phyloP scores from a whole-genome alignment of 2,113 vertebrate species.

The Indicator indicator region DNA sequence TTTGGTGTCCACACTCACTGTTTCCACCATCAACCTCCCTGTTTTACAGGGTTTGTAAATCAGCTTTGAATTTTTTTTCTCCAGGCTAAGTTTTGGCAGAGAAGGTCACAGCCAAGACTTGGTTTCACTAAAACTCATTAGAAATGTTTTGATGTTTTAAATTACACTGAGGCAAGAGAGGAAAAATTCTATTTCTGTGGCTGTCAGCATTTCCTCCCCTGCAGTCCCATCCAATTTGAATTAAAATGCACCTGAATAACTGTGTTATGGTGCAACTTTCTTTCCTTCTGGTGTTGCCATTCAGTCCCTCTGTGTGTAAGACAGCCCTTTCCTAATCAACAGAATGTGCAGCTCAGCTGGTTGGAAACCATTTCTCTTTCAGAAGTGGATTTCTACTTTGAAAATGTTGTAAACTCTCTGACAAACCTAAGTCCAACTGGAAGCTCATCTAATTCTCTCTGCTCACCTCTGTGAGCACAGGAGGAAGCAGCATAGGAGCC shows the following conservation, averaged over 20 bases:
- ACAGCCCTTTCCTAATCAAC: not conserved
- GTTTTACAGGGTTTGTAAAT: slow-evolving; percentile 41
- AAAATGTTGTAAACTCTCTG: not conserved
- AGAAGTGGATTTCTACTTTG: not conserved
- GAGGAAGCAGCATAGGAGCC: not conserved
- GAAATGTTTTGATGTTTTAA: slow-evolving; percentile 67
- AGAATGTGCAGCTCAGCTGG: slow-evolving; percentile 44
- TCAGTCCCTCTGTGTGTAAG: not conserved
- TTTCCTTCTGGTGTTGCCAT: slow-evolving; percentile 49
- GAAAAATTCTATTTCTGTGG: slow-evolving; percentile 48
- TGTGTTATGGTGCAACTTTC: not conserved
- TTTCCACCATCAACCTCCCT: not conserved
- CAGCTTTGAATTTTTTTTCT: slow-evolving; percentile 12
- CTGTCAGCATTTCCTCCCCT: slow-evolving; percentile 34
- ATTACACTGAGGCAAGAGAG: slow-evolving; percentile 39
- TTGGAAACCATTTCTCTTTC: slow-evolving; percentile 3
- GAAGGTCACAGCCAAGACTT: slow-evolving; percentile 25
- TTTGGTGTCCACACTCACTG: not conserved
- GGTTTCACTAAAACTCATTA: slow-evolving; percentile 55
- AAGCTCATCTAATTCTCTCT: not conserved
- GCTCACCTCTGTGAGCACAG: not conserved
- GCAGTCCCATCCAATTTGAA: slow-evolving; percentile 8
- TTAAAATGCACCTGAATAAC: slow-evolving; percentile 45
- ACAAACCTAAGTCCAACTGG: not conserved
- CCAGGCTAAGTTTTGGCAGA: slow-evolving; percentile 51